Base-by-base conservation (phyloP, 2,113 vertebrate species). In the Columbina picui region DNA sequence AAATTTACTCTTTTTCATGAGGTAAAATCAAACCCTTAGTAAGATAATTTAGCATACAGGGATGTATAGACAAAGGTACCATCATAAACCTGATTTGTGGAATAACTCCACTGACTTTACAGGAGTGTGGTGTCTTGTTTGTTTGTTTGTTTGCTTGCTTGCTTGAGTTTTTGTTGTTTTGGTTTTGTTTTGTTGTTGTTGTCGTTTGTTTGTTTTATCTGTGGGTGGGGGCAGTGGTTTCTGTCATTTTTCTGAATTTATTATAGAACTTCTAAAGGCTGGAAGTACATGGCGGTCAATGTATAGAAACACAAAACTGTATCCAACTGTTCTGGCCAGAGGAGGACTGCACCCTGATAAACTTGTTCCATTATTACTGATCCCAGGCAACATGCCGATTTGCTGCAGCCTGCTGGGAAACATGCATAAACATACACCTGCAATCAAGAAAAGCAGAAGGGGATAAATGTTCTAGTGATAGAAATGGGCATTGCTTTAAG, bases 191-290 rank as follows among this genome's bases (percentile, higher is more conserved):
- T n/a, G n/a, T n/a, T n/a, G n/a, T n/a, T n/a, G n/a, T n/a, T n/a
- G 6, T 29, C 14, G 23, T 55, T 41, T 32, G 29, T 20, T 34
- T 59, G 20, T 39, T 50, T 25, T 23, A 39, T 41, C 39, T 60
- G 5, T 8, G 5, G 6, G 3, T 2, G 3, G 6, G 8, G 3
- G 16, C 5, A 36, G 25, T 23, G 12, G 3, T 57, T 17, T 80
- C 65, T n/a, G 11, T n/a, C 2, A 12, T 39, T 53, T 83, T 82
- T 73, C n/a, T 39, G 61, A 27, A 39, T 60, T 59, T 65, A 49
- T 69, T 49, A 27, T 20, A 92, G 49, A 49, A 47, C 3, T 4
- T 32, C 7, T 38, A 41, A 67, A 43, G 22, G 36, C 20, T 87
- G 26, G 45, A 87, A 78, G 14, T 12, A 53, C 4, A 9, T 21